Evolutionary conservation across 2,888 invertebrate species (phyloP).

Genomic region (Sericinus montela): DNA sequence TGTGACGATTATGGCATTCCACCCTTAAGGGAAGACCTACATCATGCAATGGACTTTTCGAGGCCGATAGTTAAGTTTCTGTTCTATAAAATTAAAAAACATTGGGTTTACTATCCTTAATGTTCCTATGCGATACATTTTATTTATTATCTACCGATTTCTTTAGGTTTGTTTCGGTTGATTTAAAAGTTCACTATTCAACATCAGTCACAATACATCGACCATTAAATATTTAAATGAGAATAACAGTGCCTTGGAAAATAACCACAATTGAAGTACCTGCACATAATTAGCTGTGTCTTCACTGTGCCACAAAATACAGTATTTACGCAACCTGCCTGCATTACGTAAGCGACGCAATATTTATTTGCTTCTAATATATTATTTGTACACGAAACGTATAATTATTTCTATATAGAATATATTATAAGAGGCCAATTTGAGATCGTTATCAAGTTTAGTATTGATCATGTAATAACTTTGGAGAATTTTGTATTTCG

Average conservation of each 20-base stretch:
- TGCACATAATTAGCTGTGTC: constrained; percentile 24
- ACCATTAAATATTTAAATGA: not conserved
- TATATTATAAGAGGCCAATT: constrained; percentile 7
- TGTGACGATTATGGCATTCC: no score
- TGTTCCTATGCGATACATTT: no score
- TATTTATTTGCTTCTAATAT: constrained; percentile 31
- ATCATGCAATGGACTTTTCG: no score
- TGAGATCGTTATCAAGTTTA: not conserved
- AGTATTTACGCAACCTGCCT: constrained; percentile 21
- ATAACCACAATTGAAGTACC: constrained; percentile 7
- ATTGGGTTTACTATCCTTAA: no score
- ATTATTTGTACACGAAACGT: constrained; percentile 36
- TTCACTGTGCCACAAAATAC: constrained; percentile 20
- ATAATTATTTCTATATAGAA: constrained; percentile 28
- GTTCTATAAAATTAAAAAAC: no score
- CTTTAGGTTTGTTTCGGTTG: no score
- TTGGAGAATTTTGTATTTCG: not conserved
- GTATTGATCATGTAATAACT: constrained; percentile 1
- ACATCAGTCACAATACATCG: not conserved
- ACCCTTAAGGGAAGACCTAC: no score
- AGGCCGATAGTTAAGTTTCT: no score
- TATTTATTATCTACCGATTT: no score
- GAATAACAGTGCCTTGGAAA: not conserved
- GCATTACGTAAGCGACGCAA: constrained; percentile 30
- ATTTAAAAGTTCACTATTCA: not conserved